Base-by-base conservation (phyloP, 2,797 vertebrate genomes). In the Discoglossus pictus region DNA sequence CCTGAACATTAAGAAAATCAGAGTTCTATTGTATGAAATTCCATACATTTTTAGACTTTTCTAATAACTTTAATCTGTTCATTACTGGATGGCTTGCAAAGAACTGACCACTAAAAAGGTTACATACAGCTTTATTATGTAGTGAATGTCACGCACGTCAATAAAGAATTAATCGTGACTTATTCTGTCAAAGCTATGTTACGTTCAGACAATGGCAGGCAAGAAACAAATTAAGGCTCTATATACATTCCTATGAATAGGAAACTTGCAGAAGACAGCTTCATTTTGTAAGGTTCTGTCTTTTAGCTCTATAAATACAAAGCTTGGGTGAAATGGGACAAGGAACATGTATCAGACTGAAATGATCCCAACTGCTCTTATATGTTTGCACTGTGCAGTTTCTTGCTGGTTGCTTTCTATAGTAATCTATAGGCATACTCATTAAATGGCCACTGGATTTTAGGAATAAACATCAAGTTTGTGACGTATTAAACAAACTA, bases 91-190 rank as follows among this genome's bases (percentile, higher is more conserved):
- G 67, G 23, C 58, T 62, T 62, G 34, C 40, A 69, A 69, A 55
- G 67, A 69, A 69, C 25, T 69, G 59, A 55, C 65, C 59, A 55
- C 67, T 38, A 53, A 54, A 60, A 69, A 62, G 67, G 58, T 46
- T 40, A 48, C 59, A 54, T 43, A 43, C 58, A 17, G 67, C 21
- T 69, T 69, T 69, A 69, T 62, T 69, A 69, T 68, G 39, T 46
- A 62, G 67, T 25, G 48, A 69, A 69, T 69, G 67, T 69, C 67
- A 62, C 20, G 27, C 59, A 55, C 18, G 58, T 54, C 59, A 62
- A 48, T 62, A 62, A 34, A 53, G 39, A 61, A 61, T 61, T 52
- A 44, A 69, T 62, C 38, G 8, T 17, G 16, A 50, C 48, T 53
- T 46, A 35, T 15, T 36, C 39, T 31, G 56, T 54, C 42, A 55